Base-by-base conservation (phyloP, 2,888 invertebrate species). In the Leptopterna dolabrata region DNA sequence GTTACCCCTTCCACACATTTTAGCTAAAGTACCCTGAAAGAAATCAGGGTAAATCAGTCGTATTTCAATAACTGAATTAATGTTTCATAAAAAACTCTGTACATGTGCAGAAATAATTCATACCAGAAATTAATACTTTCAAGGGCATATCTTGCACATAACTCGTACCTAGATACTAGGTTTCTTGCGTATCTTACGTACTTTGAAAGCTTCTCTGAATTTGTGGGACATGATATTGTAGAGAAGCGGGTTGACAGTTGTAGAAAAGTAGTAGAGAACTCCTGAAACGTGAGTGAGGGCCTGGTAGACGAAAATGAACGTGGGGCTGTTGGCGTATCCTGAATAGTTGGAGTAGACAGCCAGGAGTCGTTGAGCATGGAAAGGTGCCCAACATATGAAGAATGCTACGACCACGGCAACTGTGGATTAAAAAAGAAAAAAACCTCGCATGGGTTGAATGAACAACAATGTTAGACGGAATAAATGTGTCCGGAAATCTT, bases 141-240 rank as follows among this genome's bases (percentile, higher is more conserved):
- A 36, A 36, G 36, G 7, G 7, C 2, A 36, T 36, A 36, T 36
- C 36, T 36, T 36, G n/a, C n/a, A n/a, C n/a, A n/a, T n/a, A n/a
- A n/a, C n/a, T n/a, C n/a, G n/a, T n/a, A n/a, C n/a, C n/a, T n/a
- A n/a, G n/a, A n/a, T n/a, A n/a, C n/a, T n/a, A n/a, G n/a, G n/a
- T n/a, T n/a, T 47, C 47, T 14, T 47, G 11, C 47, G 11, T 14
- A 47, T 47, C 11, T 47, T 14, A n/a, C 73, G 14, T 81, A 90
- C 90, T 90, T 90, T 90, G 86, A 90, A 90, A 19, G 90, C 90
- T 71, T 90, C 96, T 76, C 98, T 94, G 91, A 98, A 98, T 92
- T 98, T 97, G 92, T 97, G 95, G 13, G 97, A 98, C 97, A 98
- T 97, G 86, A 97, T 96, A 92, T 98, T 96, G 92, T 98, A 98